Evolutionary conservation across 2,888 invertebrate species (phyloP), one percentile per base, ranked within the genome.

Genomic region (Nudaria mundana): DNA sequence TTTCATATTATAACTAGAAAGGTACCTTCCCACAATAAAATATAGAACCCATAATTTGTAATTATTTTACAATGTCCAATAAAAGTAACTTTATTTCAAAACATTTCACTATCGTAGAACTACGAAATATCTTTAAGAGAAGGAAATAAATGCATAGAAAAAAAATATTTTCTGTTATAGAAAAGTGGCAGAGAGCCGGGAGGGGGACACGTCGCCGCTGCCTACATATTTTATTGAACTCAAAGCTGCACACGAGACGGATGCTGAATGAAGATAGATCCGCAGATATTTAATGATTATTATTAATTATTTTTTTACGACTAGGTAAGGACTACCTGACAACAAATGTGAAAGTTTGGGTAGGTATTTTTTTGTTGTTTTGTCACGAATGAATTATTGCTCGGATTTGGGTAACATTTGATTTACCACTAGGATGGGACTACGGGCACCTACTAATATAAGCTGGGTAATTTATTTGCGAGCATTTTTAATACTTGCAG

Each of bases 181-280:
- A 75, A 84, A 82, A 81, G 66, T 69, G 71, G 51, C n/a, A n/a
- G n/a, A n/a, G 71, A 67, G 75, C 74, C 71, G 71, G 67, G 63
- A 51, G 66, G 61, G 68, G 66, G 58, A 65, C 79, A 76, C 79
- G 79, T 75, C 78, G 76, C 68, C 71, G 63, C 73, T 81, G 66
- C 76, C 81, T 86, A 87, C 87, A 88, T 88, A 87, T 87, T 87
- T 88, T 87, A 88, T 88, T 84, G 84, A 76, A 71, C 59, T 56
- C 65, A 51, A 30, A 36, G 63, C 44, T 37, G 31, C 62, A 75
- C 67, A 59, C 16, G 70, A 39, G 44, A 48, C 20, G 40, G 56
- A n/a, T 20, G 35, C 53, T 25, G 30, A 38, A n/a, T n/a, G n/a
- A 46, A 56, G 70, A 77, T 56, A 49, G 30, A 48, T 80, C 70